Base-by-base conservation (phyloP, 92 coral and sea anemone species). In the Muricea muricata region DNA sequence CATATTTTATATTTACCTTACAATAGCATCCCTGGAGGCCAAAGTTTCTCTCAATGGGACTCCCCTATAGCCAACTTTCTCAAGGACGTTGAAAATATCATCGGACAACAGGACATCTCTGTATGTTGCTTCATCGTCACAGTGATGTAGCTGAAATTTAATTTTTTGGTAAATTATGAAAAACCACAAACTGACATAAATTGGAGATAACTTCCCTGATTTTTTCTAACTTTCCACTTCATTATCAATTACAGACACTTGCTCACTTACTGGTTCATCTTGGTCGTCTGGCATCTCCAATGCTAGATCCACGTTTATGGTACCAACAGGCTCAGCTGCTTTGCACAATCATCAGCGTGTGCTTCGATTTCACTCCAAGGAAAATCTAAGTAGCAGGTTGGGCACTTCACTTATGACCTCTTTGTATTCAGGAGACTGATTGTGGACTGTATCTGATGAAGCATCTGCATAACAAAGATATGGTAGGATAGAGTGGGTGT, bases 41-140 rank as follows among this genome's bases (percentile, higher is more conserved):
- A 69, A 69, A 21, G 75, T 69, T 69, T 69, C 75, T 69, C 75
- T 69, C 48, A 48, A 69, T 32, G 75, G n/a, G 46, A 69, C 46
- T 69, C 75, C 75, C 75, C 75, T 69, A 21, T 69, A 69, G n/a
- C 75, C 75, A 18, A 69, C 75, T 69, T 69, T 69, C 15, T 69
- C 75, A 69, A 69, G 47, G 25, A 69, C 48, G 34, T 24, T 69
- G 48, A 69, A 69, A 34, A 69, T 23, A 69, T 69, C 47, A 30
- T 69, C 75, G 24, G 46, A 32, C n/a, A 69, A 34, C 52, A 69
- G 47, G 75, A 30, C 20, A 10, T 31, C 46, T 30, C n/a, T 1
- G 75, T 30, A 69, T 35, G 75, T 35, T 29, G 46, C 26, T 32
- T 69, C 75, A 69, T 69, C 75, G 5, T 69, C 46, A 69, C 75